Percentiles rank a stretch among this genome's conserved stretches.
phyloP scores from a whole-genome alignment of 2,797 vertebrate genomes.

The Hyperoplus immaculatus region DNA sequence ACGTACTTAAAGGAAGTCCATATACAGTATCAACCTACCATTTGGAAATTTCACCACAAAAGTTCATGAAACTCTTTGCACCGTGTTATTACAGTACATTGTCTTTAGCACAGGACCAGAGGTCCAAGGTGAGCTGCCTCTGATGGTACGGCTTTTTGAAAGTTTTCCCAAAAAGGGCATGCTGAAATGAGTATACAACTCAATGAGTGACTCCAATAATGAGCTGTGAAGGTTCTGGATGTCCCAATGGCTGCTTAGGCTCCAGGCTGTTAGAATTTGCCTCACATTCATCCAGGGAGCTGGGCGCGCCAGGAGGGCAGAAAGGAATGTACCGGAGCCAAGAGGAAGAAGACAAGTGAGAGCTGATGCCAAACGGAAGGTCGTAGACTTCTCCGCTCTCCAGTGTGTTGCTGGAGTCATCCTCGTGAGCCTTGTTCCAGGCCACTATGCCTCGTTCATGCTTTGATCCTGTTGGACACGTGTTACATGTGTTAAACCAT shows the following conservation, averaged over 20 bases:
- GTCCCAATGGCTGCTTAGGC: conserved; percentile 59
- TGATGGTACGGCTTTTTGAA: conserved; percentile 16
- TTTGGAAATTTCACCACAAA: conserved; percentile 25
- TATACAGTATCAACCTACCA: neutral
- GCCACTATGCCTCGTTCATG: conserved; percentile 91
- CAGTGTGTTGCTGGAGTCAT: conserved; percentile 72
- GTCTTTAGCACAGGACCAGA: conserved; percentile 33
- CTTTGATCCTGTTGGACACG: conserved; percentile 85
- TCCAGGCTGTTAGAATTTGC: conserved; percentile 58
- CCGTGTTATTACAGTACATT: conserved; percentile 56
- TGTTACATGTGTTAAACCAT: conserved; percentile 26
- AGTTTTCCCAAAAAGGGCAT: conserved; percentile 23
- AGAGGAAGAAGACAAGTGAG: conserved; percentile 78
- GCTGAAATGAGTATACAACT: conserved; percentile 22
- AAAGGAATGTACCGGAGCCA: conserved; percentile 88
- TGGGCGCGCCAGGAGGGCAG: conserved; percentile 83
- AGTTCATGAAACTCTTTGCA: conserved; percentile 35
- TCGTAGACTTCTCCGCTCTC: conserved; percentile 87
- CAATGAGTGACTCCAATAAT: conserved; percentile 71
- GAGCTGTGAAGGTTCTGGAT: conserved; percentile 68
- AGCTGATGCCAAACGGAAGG: conserved; percentile 91
- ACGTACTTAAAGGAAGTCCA: neutral
- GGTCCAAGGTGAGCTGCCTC: conserved; percentile 63
- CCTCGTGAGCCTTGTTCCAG: conserved; percentile 88
- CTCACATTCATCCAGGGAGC: conserved; percentile 28